These are phyloP conservation scores for Halcyon badia DNA, from an alignment of 2,797 vertebrate genomes.

Conservation along the genomic window DNA sequence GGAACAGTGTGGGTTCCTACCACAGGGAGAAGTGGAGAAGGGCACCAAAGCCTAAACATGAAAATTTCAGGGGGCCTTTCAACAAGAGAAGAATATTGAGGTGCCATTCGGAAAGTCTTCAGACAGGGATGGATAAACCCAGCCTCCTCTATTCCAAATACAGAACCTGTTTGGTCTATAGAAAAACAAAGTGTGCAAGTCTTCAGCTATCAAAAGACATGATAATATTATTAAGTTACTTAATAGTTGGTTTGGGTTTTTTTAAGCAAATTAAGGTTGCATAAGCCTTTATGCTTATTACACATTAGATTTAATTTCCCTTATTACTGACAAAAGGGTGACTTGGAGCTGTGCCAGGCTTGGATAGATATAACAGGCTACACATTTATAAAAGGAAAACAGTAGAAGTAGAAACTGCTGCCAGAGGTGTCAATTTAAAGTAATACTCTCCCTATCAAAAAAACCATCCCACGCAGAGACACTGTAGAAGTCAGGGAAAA, in stretches of 20 bases:
- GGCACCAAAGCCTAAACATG: not conserved
- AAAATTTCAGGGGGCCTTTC: not conserved
- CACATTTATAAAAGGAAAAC: constrained; percentile 21
- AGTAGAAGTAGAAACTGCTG: not conserved
- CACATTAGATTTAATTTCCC: constrained; percentile 38
- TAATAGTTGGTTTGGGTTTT: not conserved
- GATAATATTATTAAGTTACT: not conserved
- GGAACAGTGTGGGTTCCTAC: not conserved
- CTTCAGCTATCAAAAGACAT: not conserved
- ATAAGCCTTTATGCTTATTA: not conserved
- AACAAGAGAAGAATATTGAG: not conserved
- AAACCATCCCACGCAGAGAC: not conserved
- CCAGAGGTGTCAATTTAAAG: constrained; percentile 5
- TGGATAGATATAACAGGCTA: not conserved
- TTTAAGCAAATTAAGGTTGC: not conserved
- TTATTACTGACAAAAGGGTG: constrained; percentile 27
- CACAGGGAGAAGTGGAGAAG: not conserved
- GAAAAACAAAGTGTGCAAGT: not conserved
- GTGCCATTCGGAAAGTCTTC: not conserved
- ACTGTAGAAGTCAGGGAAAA: not conserved
- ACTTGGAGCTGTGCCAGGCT: constrained; percentile 34
- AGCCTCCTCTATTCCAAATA: not conserved
- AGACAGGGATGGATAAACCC: not conserved
- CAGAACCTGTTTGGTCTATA: not conserved
- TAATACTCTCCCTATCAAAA: not conserved